Conservation (phyloP, 1,140 invertebrate species). For the Andricus grossulariae region DNA sequence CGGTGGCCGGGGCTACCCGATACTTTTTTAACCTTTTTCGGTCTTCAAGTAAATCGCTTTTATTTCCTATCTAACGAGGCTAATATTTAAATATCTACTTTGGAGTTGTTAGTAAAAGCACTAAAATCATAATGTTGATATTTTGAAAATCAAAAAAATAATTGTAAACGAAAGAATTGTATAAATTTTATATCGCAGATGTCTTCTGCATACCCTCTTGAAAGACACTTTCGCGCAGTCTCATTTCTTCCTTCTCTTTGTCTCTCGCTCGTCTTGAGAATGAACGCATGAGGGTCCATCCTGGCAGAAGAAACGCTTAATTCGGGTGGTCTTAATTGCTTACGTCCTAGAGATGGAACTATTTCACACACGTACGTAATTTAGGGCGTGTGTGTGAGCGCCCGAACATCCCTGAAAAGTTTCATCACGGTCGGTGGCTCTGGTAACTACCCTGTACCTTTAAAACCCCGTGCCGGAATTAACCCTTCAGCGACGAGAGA, state of each 20-base stretch:
- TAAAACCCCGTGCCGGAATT: slow-evolving; percentile 43
- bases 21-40: no score
- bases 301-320: slow-evolving; percentile 29
- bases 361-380: slow-evolving; percentile 6
- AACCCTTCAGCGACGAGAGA: slow-evolving; percentile 47
- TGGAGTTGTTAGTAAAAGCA: no score
- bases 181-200: background rate
- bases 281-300: background rate
- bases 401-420: slow-evolving; percentile 14
- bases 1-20: no score
- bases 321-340: slow-evolving; percentile 30
- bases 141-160: no score
- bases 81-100: no score
- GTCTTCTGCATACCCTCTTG: background rate
- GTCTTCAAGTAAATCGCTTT: no score
- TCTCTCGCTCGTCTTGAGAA: background rate
- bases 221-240: slow-evolving; percentile 19
- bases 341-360: slow-evolving; percentile 20
- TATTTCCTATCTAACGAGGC: no score
- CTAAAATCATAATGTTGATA: no score
- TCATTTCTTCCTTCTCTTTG: background rate
- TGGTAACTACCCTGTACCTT: slow-evolving; percentile 23
- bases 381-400: background rate
- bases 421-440: slow-evolving; percentile 29
- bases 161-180: background rate